Percentiles rank a stretch among this genome's conserved stretches.
Evolutionary conservation across 1,140 invertebrate genomes (phyloP).

Genomic region (Triops cancriformis): DNA sequence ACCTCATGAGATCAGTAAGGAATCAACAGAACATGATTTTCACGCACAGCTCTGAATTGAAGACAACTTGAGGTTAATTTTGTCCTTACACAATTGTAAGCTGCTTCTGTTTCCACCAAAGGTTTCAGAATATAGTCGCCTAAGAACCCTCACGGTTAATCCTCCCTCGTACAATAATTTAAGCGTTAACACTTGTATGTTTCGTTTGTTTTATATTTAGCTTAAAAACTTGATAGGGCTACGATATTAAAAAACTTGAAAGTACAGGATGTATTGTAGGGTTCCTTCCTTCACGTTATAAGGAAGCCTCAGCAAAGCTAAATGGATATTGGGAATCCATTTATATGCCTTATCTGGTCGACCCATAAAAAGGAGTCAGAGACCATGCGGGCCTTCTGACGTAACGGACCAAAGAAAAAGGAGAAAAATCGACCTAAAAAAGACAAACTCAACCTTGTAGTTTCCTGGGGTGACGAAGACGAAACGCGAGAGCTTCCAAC

Average conservation of each 20-base stretch:
- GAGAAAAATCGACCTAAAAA: neutral
- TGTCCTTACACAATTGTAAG: too few species aligned
- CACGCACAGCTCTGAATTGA: too few species aligned
- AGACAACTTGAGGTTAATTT: too few species aligned
- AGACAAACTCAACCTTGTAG: neutral
- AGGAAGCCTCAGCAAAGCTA: neutral
- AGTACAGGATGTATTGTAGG: neutral
- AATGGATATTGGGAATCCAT: conserved; percentile 5
- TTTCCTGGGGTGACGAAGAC: neutral
- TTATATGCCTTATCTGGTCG: neutral
- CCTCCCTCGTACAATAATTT: neutral
- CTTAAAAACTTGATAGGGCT: neutral
- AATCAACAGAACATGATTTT: too few species aligned
- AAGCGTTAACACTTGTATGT: neutral
- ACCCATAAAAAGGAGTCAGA: neutral
- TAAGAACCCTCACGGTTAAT: neutral
- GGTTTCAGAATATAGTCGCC: too few species aligned
- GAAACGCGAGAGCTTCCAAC: conserved; percentile 12
- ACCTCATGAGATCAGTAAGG: too few species aligned
- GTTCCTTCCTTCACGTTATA: too few species aligned
- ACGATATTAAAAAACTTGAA: neutral
- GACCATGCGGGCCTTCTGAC: neutral
- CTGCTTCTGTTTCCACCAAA: too few species aligned
- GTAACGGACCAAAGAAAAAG: neutral
- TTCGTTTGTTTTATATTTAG: neutral